These are phyloP conservation scores for Coregonus clupeaformis DNA, from an alignment of 2,113 vertebrate genomes.

Conservation along the genomic window DNA sequence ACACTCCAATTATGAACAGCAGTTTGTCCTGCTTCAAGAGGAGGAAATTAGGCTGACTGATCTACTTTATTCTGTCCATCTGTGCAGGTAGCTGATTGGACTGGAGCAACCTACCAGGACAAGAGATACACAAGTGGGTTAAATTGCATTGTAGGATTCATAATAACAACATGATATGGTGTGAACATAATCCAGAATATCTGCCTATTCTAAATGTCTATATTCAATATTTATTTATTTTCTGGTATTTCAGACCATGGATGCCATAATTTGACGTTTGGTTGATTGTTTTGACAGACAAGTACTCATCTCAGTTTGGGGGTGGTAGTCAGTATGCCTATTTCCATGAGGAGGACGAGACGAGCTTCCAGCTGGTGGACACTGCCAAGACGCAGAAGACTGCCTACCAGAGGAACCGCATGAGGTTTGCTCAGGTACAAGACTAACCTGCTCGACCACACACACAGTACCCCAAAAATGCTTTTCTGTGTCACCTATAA, in stretches of 20 bases:
- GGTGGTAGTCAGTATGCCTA: slow-evolving; percentile 97
- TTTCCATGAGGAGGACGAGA: slow-evolving; percentile 97
- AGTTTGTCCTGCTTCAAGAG: neutral
- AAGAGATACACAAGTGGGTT: slow-evolving; percentile 96
- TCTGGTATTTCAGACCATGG: neutral
- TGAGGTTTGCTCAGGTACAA: slow-evolving; percentile 94
- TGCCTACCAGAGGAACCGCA: slow-evolving; percentile 96
- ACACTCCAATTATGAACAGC: neutral
- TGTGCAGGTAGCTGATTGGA: slow-evolving; percentile 94
- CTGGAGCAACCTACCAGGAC: slow-evolving; percentile 96
- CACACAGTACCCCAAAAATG: neutral
- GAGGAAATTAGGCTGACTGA: neutral
- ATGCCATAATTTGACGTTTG: slow-evolving; percentile 11
- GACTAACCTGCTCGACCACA: neutral
- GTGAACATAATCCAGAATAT: neutral
- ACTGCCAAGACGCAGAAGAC: slow-evolving; percentile 96
- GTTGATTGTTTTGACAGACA: slow-evolving; percentile 73
- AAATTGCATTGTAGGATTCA: too few species aligned
- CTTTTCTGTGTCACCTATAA: neutral
- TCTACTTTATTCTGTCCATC: neutral
- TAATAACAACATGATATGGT: neutral
- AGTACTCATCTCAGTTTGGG: slow-evolving; percentile 97
- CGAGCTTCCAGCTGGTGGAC: slow-evolving; percentile 97
- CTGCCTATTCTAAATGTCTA: neutral
- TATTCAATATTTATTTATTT: neutral